Percentiles rank a stretch among this genome's conserved stretches.
Evolutionary conservation across 2,888 invertebrate genomes (phyloP).

Genomic region (Eupithecia dodoneata): DNA sequence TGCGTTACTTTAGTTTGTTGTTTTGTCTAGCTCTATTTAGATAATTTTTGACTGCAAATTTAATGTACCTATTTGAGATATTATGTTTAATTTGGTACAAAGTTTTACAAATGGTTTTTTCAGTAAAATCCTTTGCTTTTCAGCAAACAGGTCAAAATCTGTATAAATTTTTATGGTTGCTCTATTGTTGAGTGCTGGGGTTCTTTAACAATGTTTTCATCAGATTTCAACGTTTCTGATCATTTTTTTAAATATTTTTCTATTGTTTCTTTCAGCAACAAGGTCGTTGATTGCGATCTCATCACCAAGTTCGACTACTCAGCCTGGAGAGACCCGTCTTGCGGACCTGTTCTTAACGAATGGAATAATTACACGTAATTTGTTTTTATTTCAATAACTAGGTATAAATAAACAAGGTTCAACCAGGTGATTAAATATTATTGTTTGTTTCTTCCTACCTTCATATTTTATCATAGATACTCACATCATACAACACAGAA

Average conservation of each 20-base stretch:
- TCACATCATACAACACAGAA: neutral
- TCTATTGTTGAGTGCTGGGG: neutral
- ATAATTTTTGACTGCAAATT: too few relatives aligned
- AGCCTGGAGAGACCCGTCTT: neutral
- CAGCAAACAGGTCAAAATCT: neutral
- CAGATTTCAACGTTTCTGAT: neutral
- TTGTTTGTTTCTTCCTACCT: neutral
- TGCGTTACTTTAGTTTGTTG: too few relatives aligned
- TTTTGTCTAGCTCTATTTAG: too few relatives aligned
- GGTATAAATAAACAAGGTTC: neutral
- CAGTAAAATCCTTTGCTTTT: neutral
- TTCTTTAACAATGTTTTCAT: neutral
- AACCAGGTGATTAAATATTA: neutral
- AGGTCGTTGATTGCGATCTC: neutral
- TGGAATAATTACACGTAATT: neutral
- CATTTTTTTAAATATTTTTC: neutral
- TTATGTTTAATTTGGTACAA: too few relatives aligned
- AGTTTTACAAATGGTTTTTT: neutral
- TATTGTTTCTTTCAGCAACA: slow-evolving; percentile 7
- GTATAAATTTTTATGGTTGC: neutral
- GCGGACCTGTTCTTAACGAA: neutral
- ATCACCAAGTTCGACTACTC: slow-evolving; percentile 2
- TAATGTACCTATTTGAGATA: too few relatives aligned
- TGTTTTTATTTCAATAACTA: neutral
- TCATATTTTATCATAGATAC: neutral